Conservation (phyloP, 92 coral and sea anemone genomes). For the Paramuricea clavata region DNA sequence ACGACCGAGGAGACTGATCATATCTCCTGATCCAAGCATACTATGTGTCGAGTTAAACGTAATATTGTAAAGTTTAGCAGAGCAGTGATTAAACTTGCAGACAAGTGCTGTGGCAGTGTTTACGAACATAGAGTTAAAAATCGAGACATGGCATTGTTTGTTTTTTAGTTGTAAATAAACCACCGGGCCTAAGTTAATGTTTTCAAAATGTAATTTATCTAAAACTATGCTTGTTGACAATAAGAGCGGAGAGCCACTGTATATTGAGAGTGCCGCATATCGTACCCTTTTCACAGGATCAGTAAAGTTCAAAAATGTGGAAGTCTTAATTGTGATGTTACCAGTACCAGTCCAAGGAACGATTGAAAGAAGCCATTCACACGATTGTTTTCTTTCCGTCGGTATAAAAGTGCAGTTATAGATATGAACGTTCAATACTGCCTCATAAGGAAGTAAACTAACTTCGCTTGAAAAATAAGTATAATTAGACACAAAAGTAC, state of each 20-base stretch:
- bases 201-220: neutral
- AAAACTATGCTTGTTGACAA: neutral
- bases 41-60: too few species aligned
- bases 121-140: too few species aligned
- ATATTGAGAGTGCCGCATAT: neutral
- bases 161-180: too few species aligned
- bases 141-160: too few species aligned
- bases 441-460: neutral
- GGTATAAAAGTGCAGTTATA: neutral
- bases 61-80: neutral
- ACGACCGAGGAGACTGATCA: too few species aligned
- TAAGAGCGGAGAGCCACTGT: neutral
- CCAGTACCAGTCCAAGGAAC: neutral
- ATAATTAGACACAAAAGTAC: neutral
- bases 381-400: neutral
- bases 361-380: neutral
- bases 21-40: too few species aligned
- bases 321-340: neutral
- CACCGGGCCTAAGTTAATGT: too few species aligned
- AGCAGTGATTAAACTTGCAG: neutral
- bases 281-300: neutral
- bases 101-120: too few species aligned
- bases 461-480: neutral
- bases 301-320: neutral
- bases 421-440: conserved; percentile 53